phyloP scores from a whole-genome alignment of 2,888 invertebrate species.

The Autographa pulchrina region DNA sequence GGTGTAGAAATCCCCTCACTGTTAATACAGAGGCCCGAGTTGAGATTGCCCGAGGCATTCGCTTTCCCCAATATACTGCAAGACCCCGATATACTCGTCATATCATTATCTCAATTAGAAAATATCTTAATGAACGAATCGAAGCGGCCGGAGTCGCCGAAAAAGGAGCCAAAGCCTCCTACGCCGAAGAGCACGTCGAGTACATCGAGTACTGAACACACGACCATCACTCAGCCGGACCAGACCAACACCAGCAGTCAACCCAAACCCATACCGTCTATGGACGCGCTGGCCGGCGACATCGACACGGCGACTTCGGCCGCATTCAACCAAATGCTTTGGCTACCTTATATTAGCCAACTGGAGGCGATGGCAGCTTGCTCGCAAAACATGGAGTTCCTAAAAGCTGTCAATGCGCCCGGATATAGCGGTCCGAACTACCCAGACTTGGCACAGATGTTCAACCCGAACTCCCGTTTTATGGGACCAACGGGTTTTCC shows the following conservation, averaged over 20 bases:
- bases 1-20: slow-evolving; percentile 94
- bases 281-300: slow-evolving; percentile 89
- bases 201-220: slow-evolving; percentile 66
- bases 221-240: slow-evolving; percentile 67
- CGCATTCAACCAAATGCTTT: slow-evolving; percentile 92
- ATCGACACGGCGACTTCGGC: slow-evolving; percentile 92
- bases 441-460: slow-evolving; percentile 87
- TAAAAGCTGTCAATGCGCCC: slow-evolving; percentile 89
- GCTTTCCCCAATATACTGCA: slow-evolving; percentile 92
- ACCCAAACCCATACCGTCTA: slow-evolving; percentile 78
- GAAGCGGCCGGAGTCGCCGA: slow-evolving; percentile 64
- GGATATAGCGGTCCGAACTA: slow-evolving; percentile 85
- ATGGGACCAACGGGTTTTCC: slow-evolving; percentile 82
- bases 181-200: slow-evolving; percentile 66
- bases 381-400: slow-evolving; percentile 88
- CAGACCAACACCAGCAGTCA: slow-evolving; percentile 64
- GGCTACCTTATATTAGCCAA: slow-evolving; percentile 92
- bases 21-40: slow-evolving; percentile 92
- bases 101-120: slow-evolving; percentile 93
- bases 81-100: slow-evolving; percentile 94
- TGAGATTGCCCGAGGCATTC: slow-evolving; percentile 93
- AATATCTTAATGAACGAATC: slow-evolving; percentile 89
- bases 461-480: slow-evolving; percentile 79
- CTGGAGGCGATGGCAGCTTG: slow-evolving; percentile 90
- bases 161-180: slow-evolving; percentile 63